phyloP scores from a whole-genome alignment of 2,113 vertebrate genomes.

The Ameiurus melas region DNA sequence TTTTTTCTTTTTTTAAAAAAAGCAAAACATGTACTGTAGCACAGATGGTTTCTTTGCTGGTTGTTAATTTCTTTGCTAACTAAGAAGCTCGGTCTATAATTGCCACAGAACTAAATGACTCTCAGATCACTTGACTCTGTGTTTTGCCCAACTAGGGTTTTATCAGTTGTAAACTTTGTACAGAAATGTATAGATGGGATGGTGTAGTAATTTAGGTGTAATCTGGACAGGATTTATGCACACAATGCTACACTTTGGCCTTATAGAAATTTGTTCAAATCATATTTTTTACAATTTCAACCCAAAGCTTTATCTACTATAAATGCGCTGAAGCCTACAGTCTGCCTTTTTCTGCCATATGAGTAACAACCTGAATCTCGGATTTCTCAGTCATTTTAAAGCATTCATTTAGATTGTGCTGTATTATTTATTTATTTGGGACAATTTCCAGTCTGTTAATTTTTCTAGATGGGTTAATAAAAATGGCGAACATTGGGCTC shows the following conservation, averaged over 20 bases:
- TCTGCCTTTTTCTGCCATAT: slow-evolving; percentile 18
- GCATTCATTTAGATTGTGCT: background rate
- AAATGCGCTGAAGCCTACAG: background rate
- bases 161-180: slow-evolving; percentile 21
- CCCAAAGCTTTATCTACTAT: slow-evolving; percentile 28
- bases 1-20: slow-evolving; percentile 46
- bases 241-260: slow-evolving; percentile 20
- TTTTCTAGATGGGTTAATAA: too few species aligned
- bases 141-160: slow-evolving; percentile 1
- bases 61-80: background rate
- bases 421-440: slow-evolving; percentile 20
- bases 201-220: background rate
- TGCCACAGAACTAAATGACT: slow-evolving; percentile 15
- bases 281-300: slow-evolving; percentile 35
- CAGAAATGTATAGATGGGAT: slow-evolving; percentile 19
- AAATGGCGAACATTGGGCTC: background rate
- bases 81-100: background rate
- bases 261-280: slow-evolving; percentile 24
- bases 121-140: background rate
- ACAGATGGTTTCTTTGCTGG: slow-evolving; percentile 22
- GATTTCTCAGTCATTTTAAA: slow-evolving; percentile 1
- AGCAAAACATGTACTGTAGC: slow-evolving; percentile 44
- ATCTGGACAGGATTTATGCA: background rate
- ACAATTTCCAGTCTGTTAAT: background rate
- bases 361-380: background rate